Base-by-base conservation (phyloP, 2,113 vertebrate species). In the Lucifuga dentata region DNA sequence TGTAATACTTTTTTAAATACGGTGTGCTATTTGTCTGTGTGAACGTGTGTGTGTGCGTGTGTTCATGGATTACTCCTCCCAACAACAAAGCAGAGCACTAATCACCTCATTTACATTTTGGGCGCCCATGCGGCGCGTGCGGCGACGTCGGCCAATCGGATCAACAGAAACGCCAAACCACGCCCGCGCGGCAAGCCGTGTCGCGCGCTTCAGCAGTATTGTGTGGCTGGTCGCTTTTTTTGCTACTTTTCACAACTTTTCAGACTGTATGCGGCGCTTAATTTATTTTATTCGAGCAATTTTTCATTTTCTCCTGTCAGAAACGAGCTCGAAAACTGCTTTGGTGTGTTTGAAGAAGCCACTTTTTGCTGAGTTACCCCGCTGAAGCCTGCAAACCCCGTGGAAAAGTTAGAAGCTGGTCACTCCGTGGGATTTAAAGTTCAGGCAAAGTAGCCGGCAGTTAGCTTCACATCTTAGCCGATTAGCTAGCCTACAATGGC, bases 171-270 rank as follows among this genome's bases (percentile, higher is more conserved):
- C 19, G 1, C 2, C 4, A 76, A 68, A 32, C 79, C 81, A 70
- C 87, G 66, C 86, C 86, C 64, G 73, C 87, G 89, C 89, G 86
- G 68, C 55, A 86, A 81, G 50, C 73, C 44, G 45, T 56, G 73
- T 67, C 29, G 75, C 73, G 82, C 80, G 75, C 76, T 9, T 67
- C 33, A 17, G 8, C 50, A 39, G 39, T 43, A 26, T 73, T 64
- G 71, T 81, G n/a, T 3, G 17, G 13, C 8, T 16, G 11, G 21
- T 0, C 11, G 16, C 2, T 1, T 29, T 33, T 2, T 3, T 3
- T 0, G 0, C 4, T 1, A 8, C n/a, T 1, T 2, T 2, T 16
- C 12, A 19, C 12, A 5, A 6, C 2, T 0, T 6, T 1, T 3
- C 5, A 13, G 3, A 8, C 16, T 10, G 15, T 19, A 23, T 40